Percentiles rank a stretch among this genome's conserved stretches.
Conservation (phyloP, 2,113 vertebrate genomes). For the Pheucticus melanocephalus region DNA sequence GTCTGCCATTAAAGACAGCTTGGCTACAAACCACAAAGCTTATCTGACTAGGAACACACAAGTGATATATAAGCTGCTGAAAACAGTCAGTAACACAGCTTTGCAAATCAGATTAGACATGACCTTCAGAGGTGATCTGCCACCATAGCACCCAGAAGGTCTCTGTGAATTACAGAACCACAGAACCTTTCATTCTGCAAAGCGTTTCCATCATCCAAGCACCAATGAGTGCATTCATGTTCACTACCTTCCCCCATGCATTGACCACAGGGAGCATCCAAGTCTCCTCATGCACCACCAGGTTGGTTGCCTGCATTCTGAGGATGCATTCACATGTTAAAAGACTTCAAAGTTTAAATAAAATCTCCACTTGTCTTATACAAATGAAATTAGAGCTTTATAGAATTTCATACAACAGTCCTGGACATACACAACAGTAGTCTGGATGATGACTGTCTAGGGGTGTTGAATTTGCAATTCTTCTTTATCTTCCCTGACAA, state of each 20-base stretch:
- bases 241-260: not conserved
- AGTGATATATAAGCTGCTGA: conserved; percentile 15
- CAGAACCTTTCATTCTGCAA: not conserved
- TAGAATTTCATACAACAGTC: not conserved
- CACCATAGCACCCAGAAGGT: not conserved
- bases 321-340: accelerated
- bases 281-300: accelerated
- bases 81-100: conserved; percentile 32
- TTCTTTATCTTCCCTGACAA: conserved; percentile 20
- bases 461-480: not conserved
- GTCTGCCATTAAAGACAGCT: not conserved
- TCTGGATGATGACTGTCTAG: not conserved
- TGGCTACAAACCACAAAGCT: not conserved
- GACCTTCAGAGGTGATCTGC: conserved; percentile 39
- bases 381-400: not conserved
- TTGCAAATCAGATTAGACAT: conserved; percentile 32
- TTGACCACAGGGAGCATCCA: not conserved
- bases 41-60: conserved; percentile 7
- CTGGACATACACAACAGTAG: not conserved
- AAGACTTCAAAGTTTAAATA: not conserved
- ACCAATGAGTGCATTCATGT: accelerated
- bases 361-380: not conserved
- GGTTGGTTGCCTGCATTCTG: not conserved
- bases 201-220: not conserved
- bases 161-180: not conserved